Evolutionary conservation across 2,113 vertebrate genomes (phyloP), one percentile per base, ranked within the genome.

Genomic region (Vireo altiloquus): DNA sequence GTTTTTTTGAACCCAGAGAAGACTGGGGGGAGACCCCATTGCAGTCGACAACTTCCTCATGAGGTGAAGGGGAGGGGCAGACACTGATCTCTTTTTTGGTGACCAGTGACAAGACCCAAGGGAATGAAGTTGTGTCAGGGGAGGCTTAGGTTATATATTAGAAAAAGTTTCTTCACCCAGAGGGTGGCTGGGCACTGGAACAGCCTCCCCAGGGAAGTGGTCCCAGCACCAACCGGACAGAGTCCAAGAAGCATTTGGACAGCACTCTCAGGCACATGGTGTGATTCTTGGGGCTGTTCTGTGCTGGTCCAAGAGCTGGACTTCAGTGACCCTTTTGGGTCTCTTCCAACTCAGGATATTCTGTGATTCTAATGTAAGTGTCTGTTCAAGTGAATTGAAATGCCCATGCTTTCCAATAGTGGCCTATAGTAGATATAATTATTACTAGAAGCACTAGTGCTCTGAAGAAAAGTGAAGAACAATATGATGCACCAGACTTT

Each of bases 111-210:
- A 22, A 40, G 49, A 49, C 11, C 6, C 1, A 1, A 61, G 21
- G 21, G 21, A 27, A 65, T 12, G 21, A 24, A 72, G 10, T 3
- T 71, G 13, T 42, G 31, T 28, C 15, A 37, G 22, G 5, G 5
- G 8, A n/a, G 31, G 23, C 10, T 81, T 75, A 20, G 37, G 3
- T 6, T 59, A 30, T 15, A 10, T 60, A 10, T 16, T 7, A n/a
- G 13, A 3, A 52, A 39, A 47, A n/a, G 2, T 4, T 33, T 89
- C 10, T 65, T 37, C 2, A 37, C 15, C 3, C 16, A 66, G 37
- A 20, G 13, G 9, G 12, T 50, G 33, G 0, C 0, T 66, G 28
- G 19, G 10, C 23, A 10, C 28, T 52, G 39, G 27, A 39, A n/a
- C 15, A 53, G 37, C 15, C 23, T 39, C 12, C 33, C 7, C 9